Evolutionary conservation across 2,888 invertebrate genomes (phyloP), one percentile per base, ranked within the genome.

Genomic region (Drosophila sordidula): DNA sequence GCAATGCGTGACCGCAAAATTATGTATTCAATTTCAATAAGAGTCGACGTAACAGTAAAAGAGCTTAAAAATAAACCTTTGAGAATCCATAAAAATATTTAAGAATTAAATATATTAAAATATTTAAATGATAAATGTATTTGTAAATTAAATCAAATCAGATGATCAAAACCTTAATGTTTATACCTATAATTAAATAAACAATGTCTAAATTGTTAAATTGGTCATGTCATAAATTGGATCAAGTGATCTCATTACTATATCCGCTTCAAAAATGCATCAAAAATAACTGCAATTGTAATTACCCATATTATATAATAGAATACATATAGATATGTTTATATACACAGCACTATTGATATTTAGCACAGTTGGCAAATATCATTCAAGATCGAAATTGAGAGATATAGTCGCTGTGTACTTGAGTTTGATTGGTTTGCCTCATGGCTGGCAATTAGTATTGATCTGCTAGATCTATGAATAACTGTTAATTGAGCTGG

Each of bases 21-120:
- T 73, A 64, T 68, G 67, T 79, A 68, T 81, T 64, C 62, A 56
- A 71, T 87, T 84, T 78, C 82, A 76, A 68, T 42, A 63, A 74
- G 58, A 73, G 73, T 61, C 46, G 6, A n/a, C 34, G 42, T 32
- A 46, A 51, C 18, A 38, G 36, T 36, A 51, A 41, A 62, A 46
- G 34, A 50, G 39, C 9, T n/a, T 11, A 38, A 16, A 47, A 39
- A 41, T 4, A 44, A 39, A 66, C n/a, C 42, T 63, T 44, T 25
- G 25, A 8, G 8, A 38, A 44, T 25, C 18, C 36, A 45, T 44
- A 45, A 38, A 41, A 39, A 52, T 41, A 29, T 22, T 26, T 12
- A 12, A 26, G n/a, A 16, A 29, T 18, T 26, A 9, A 26, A 49
- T 41, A 51, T 36, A 25, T 14, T 26, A 11, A 12, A 26, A 12